phyloP scores from a whole-genome alignment of 2,113 vertebrate genomes.

The Penelope pileata region DNA sequence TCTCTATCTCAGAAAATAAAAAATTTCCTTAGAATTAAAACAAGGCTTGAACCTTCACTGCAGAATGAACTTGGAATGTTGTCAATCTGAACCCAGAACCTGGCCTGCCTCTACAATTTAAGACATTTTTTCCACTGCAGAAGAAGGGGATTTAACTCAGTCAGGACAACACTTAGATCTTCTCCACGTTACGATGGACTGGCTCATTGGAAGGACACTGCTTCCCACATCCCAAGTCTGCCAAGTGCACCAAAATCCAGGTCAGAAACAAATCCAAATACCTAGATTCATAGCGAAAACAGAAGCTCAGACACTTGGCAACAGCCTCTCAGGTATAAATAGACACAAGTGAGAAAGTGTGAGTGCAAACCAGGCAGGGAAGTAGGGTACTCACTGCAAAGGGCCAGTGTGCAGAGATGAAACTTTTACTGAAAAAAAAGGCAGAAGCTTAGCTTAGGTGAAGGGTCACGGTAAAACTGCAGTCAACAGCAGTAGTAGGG shows the following conservation, averaged over 20 bases:
- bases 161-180: background rate
- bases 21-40: background rate
- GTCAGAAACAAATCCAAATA: background rate
- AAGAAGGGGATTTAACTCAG: background rate
- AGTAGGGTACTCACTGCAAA: background rate
- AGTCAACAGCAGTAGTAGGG: background rate
- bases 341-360: background rate
- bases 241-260: background rate
- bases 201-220: rapidly evolving
- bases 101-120: background rate
- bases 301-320: background rate
- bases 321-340: background rate
- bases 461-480: background rate
- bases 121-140: background rate
- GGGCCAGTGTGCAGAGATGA: background rate
- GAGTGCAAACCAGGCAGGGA: background rate
- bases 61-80: background rate
- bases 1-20: background rate
- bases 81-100: background rate
- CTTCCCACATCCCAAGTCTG: background rate
- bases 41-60: background rate
- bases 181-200: rapidly evolving
- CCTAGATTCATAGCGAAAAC: background rate
- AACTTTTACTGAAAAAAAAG: background rate
- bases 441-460: background rate